Percentiles rank a stretch among this genome's conserved stretches.
phyloP scores from a whole-genome alignment of 2,113 vertebrate genomes.

The Eonycteris spelaea region DNA sequence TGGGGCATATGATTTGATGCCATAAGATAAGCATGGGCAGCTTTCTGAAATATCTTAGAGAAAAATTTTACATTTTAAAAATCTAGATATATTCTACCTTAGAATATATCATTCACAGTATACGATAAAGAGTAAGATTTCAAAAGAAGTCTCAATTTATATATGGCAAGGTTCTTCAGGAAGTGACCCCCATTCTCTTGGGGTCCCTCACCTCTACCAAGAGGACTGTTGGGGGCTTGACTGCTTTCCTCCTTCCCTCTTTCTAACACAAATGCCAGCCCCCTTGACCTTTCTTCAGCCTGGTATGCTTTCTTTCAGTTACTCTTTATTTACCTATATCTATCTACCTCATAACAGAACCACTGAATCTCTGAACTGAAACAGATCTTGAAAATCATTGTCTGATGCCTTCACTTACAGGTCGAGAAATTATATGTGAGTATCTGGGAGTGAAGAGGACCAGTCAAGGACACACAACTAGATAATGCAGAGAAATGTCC shows the following conservation, averaged over 20 bases:
- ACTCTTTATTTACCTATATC: neutral
- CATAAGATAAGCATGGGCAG: no score
- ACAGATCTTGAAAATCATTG: neutral
- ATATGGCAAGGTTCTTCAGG: accelerated
- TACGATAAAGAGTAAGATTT: neutral
- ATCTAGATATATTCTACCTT: neutral
- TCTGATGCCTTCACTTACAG: neutral
- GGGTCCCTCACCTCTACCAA: accelerated
- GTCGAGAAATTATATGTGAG: neutral
- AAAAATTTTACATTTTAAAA: neutral
- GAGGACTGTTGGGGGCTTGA: accelerated
- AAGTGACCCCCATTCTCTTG: accelerated
- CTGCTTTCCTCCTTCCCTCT: neutral
- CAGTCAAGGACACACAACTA: neutral
- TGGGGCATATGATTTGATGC: no score
- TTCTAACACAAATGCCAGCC: neutral
- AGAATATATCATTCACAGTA: no score
- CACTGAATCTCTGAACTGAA: neutral
- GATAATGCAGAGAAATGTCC: neutral
- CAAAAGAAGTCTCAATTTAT: neutral
- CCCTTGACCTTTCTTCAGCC: neutral
- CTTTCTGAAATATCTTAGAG: neutral
- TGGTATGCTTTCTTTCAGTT: neutral
- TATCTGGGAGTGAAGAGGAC: neutral
- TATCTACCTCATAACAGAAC: neutral